These are phyloP conservation scores for Antheraea mylitta DNA, from an alignment of 1,140 invertebrate genomes.

Conservation along the genomic window DNA sequence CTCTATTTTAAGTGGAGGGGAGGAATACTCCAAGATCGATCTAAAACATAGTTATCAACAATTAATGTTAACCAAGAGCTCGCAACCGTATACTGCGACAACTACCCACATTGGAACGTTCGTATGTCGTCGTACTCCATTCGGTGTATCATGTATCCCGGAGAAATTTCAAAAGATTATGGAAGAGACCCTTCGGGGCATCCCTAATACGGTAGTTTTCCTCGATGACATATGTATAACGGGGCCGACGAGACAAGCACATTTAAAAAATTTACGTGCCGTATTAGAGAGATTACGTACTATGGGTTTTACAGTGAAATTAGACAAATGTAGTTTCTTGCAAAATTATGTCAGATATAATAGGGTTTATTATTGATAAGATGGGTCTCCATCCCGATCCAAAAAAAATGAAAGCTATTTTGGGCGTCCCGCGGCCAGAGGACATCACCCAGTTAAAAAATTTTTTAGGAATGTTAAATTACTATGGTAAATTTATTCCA, in stretches of 20 bases:
- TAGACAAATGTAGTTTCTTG: slow-evolving; percentile 10
- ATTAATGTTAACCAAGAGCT: too few relatives aligned
- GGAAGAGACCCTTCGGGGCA: too few relatives aligned
- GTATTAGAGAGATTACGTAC: slow-evolving; percentile 26
- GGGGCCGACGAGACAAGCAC: slow-evolving; percentile 17
- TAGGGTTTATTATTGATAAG: slow-evolving; percentile 22
- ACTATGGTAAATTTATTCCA: slow-evolving; percentile 37
- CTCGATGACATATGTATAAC: too few relatives aligned
- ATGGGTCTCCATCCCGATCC: slow-evolving; percentile 20
- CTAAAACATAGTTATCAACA: too few relatives aligned
- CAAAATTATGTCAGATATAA: slow-evolving; percentile 9
- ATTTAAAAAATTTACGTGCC: slow-evolving; percentile 25
- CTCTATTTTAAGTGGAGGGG: too few relatives aligned
- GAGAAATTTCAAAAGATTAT: slow-evolving; percentile 33
- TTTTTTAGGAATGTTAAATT: slow-evolving; percentile 42
- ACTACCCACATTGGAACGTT: slow-evolving; percentile 29
- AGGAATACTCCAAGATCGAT: too few relatives aligned
- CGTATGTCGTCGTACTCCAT: slow-evolving; percentile 25
- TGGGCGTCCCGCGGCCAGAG: slow-evolving; percentile 18
- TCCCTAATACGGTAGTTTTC: too few relatives aligned
- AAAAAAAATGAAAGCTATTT: slow-evolving; percentile 27
- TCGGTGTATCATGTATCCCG: slow-evolving; percentile 24
- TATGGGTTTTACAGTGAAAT: slow-evolving; percentile 18
- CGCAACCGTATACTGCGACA: slow-evolving; percentile 24
- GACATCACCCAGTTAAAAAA: slow-evolving; percentile 35